Base-by-base conservation (phyloP, 2,888 invertebrate genomes). In the Tortrix viridana region DNA sequence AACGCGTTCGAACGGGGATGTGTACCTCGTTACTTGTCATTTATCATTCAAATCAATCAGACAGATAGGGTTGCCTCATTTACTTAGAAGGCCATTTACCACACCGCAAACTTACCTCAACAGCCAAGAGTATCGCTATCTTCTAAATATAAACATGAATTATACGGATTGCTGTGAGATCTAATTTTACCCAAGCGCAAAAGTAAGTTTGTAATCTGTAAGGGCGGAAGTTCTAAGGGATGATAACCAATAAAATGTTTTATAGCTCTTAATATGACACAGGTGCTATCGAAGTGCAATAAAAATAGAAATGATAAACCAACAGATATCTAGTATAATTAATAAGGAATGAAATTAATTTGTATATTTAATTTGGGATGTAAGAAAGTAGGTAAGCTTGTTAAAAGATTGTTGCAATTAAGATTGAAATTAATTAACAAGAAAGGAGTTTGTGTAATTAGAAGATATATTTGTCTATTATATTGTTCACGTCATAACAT, bases 1-100 rank as follows among this genome's bases (percentile, higher is more conserved):
- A 32, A 32, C 12, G 32, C 12, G 3, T 3, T 12, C 63, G 19
- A 26, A 52, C 3, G 19, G 56, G 22, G 26, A 57, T 20, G 20
- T 22, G n/a, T 46, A 32, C 48, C 32, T n/a, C n/a, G n/a, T n/a
- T n/a, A n/a, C 63, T 58, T 44, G 70, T 67, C 58, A 52, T 68
- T 72, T 83, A 84, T 84, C 84, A 65, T 9, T 14, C 16, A 68
- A 73, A 80, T 82, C 82, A 74, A 84, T 84, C 84, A 74, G 77
- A 69, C 67, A 71, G 81, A 81, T 79, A 73, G 75, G 74, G 67
- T 69, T 68, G 71, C 67, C 71, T 65, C 71, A 68, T 71, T 69
- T 71, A 67, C 72, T 69, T 62, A 62, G 66, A 37, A 37, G 22
- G 46, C 41, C 56, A 50, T 52, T 62, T 62, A 62, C 43, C 1